phyloP scores from a whole-genome alignment of 2,888 invertebrate genomes.

The Aleiodes leptofemur region DNA sequence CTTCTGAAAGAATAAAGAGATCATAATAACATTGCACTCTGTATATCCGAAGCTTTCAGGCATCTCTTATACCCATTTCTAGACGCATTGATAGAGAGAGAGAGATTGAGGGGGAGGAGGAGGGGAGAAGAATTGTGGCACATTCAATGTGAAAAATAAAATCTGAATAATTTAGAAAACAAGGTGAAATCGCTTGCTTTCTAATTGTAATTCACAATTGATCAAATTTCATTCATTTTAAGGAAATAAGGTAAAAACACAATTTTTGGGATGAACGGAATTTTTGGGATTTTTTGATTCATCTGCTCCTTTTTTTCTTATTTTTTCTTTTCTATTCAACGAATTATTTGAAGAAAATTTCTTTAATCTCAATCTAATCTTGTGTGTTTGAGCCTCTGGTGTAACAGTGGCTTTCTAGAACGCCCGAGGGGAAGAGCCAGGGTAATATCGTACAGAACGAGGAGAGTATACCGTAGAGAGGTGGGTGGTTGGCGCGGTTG shows the following conservation, averaged over 20 bases:
- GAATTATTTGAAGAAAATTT: constrained; percentile 19
- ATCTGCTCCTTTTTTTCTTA: no score
- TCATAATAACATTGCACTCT: constrained; percentile 32
- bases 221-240: no score
- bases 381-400: constrained; percentile 19
- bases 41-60: constrained; percentile 16
- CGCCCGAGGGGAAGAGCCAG: constrained; percentile 24
- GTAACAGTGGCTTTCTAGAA: constrained; percentile 40
- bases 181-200: constrained; percentile 27
- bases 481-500: constrained; percentile 31
- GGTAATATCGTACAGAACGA: constrained; percentile 31
- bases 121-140: neutral
- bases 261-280: no score
- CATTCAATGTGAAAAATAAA: constrained; percentile 7
- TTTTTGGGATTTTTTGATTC: no score
- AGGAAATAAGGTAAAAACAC: no score
- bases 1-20: constrained; percentile 1
- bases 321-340: neutral
- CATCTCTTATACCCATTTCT: constrained; percentile 11
- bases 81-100: constrained; percentile 12
- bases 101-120: neutral
- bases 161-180: constrained; percentile 22
- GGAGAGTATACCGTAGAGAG: constrained; percentile 39
- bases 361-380: constrained; percentile 16
- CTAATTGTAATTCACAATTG: constrained; percentile 11